Base-by-base conservation (phyloP, 53 echinoderm and acorn worm species). In the Antedon mediterranea region DNA sequence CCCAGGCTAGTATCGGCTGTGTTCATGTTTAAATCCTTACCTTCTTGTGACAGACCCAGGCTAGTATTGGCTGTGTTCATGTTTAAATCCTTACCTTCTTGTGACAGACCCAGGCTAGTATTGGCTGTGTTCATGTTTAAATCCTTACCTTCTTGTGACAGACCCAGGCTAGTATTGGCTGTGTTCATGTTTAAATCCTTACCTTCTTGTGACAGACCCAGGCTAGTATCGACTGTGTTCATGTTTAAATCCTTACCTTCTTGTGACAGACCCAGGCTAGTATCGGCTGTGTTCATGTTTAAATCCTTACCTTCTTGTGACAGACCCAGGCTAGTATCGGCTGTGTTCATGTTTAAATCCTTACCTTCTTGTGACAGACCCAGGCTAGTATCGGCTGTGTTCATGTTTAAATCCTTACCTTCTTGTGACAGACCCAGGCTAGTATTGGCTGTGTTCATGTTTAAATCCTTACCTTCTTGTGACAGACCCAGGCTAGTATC, bases 191-290 rank as follows among this genome's bases (percentile, higher is more conserved):
- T 57, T 23, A 37, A 11, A 37, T 6, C 72, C 87, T 82, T 74
- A 94, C 95, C 91, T 74, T 94, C 95, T 77, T 94, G 95, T 73
- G 90, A 90, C 43, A 90, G 71, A 9, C 86, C 89, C 31, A 86
- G 73, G 27, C 89, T 83, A 57, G 86, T 80, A 73, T 89, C 89
- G 78, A 80, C 83, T 31, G 76, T 76, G 31, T 43, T 81, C 30
- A 57, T 57, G 57, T 57, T 57, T 23, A 37, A 11, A 37, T 6
- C 72, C 87, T 82, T 74, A 94, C 95, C 91, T 74, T 94, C 95
- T 77, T 94, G 95, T 73, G 90, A 90, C 43, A 90, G 71, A 9
- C 86, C 89, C 31, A 86, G 73, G 27, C 89, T 83, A 57, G 86
- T 80, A 73, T 89, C 89, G 78, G 80, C 83, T 31, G 76, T 76